A percentile compares a stretch with the other conserved stretches of the same genome.
These are phyloP conservation scores for Archocentrus centrarchus DNA, from an alignment of 2,113 vertebrate species.

Conservation along the genomic window DNA sequence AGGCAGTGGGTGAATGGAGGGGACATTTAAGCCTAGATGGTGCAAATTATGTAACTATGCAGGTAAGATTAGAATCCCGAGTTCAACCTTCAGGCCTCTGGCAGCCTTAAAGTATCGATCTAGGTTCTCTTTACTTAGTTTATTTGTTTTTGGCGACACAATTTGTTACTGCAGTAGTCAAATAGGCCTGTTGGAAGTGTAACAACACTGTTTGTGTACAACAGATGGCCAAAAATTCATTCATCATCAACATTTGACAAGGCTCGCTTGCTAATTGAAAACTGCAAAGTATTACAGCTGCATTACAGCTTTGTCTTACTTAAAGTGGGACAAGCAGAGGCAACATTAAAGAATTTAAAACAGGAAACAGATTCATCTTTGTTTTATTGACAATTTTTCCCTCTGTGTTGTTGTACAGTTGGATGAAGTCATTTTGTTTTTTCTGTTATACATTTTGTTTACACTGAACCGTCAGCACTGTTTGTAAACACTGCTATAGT, in stretches of 20 bases:
- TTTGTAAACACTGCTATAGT: neutral
- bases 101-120: neutral
- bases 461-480: neutral
- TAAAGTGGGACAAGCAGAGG: neutral
- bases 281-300: neutral
- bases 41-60: fast-evolving
- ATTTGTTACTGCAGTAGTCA: neutral
- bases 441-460: neutral
- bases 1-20: neutral
- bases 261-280: neutral
- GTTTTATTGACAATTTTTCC: neutral
- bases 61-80: neutral
- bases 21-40: neutral
- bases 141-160: neutral
- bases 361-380: neutral
- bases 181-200: neutral
- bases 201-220: neutral
- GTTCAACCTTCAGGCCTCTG: neutral
- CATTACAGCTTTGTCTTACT: neutral
- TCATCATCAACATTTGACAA: neutral
- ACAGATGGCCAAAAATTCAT: neutral
- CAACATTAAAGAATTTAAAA: too few relatives aligned
- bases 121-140: neutral
- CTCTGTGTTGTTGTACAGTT: neutral
- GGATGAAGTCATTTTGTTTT: neutral